These are phyloP conservation scores for Discoglossus pictus DNA, from an alignment of 2,797 vertebrate genomes.

Conservation along the genomic window DNA sequence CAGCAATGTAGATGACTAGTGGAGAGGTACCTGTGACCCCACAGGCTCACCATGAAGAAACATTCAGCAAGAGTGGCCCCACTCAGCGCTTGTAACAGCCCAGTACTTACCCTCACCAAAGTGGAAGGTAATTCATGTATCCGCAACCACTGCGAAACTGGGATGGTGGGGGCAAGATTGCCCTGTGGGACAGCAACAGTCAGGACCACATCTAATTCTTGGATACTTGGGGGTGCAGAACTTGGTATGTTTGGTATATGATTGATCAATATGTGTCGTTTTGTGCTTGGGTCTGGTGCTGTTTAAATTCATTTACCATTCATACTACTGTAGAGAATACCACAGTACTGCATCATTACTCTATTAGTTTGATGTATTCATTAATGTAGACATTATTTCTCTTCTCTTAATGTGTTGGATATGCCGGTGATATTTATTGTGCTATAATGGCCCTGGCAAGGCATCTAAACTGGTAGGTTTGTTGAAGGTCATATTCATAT, in stretches of 20 bases:
- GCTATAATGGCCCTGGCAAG: too few relatives aligned
- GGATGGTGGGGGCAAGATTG: not conserved
- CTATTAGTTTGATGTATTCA: too few relatives aligned
- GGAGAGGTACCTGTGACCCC: too few relatives aligned
- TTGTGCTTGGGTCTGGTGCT: too few relatives aligned
- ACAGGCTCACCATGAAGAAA: conserved; percentile 91
- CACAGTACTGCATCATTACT: too few relatives aligned
- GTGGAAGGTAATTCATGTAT: conserved; percentile 83
- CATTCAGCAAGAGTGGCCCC: conserved; percentile 94
- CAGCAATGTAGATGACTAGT: conserved; percentile 78
- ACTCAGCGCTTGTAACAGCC: conserved; percentile 94
- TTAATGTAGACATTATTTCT: too few relatives aligned
- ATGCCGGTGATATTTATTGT: too few relatives aligned
- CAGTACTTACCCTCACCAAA: conserved; percentile 95
- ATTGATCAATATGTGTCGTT: conserved; percentile 1
- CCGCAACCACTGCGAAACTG: not conserved
- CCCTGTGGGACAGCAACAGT: not conserved
- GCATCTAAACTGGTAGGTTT: too few relatives aligned
- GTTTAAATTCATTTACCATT: too few relatives aligned
- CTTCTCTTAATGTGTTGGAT: too few relatives aligned
- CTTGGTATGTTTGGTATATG: conserved; percentile 3
- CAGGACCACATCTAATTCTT: conserved; percentile 7
- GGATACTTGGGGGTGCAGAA: not conserved
- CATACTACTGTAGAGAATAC: too few relatives aligned
- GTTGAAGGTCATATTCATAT: too few relatives aligned